Evolutionary conservation across 2,113 vertebrate species (phyloP), one percentile per base, ranked within the genome.

Genomic region (Tapirus terrestris): DNA sequence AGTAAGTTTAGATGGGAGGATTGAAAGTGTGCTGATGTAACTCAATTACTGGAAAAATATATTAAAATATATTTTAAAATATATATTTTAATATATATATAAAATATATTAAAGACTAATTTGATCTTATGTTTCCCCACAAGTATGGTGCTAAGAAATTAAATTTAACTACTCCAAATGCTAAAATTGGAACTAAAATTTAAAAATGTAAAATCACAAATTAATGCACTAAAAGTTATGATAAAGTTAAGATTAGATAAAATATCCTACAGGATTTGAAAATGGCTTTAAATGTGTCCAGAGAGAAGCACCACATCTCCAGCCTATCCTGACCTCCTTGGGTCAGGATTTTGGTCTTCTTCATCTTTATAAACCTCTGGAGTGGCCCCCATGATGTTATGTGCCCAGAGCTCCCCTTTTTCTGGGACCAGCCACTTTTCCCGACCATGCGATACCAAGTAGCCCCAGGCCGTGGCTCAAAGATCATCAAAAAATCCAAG

Each of bases 101-200:
- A 39, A 94, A 95, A n/a, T 48, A n/a, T 45, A 68, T 77, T 91
- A 60, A 97, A 85, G 45, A 20, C 27, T 82, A 86, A 94, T 85
- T 43, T 72, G 23, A 60, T 89, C 51, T 96, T 96, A 48, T 2
- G 5, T 91, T 95, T 80, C 36, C 13, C 36, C 33, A 67, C 18
- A 85, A 95, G 48, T 58, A 45, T 4, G 21, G 14, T 92, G 17
- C 70, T 88, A 23, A 70, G 73, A 94, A 85, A 83, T 89, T 81
- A 51, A 61, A 61, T 60, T 31, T 86, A 68, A 68, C 48, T 82
- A 77, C 5, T 11, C 33, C 3, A 72, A 82, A 51, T 90, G n/a
- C 9, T 79, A 58, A 83, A 73, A 80, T 53, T 82, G 17, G 14
- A 31, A 25, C 80, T 75, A 83, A 63, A 58, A 25, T 83, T 61